phyloP scores from a whole-genome alignment of 2,797 vertebrate genomes.

The Acipenser oxyrinchus region DNA sequence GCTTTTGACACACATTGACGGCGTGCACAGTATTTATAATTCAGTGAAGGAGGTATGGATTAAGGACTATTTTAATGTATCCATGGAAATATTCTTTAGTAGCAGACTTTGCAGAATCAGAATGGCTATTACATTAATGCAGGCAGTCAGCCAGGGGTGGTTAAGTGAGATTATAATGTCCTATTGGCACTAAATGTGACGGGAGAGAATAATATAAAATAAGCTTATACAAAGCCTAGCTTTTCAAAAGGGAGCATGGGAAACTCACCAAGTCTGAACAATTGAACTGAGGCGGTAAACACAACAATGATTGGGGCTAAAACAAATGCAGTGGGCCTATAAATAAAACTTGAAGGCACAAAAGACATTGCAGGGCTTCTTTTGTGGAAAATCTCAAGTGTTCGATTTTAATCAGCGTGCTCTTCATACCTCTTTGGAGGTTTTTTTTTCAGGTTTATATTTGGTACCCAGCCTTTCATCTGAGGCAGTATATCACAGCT shows the following conservation, averaged over 20 bases:
- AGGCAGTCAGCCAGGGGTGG: slow-evolving; percentile 4
- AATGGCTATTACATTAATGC: slow-evolving; percentile 4
- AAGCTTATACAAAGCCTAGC: not conserved
- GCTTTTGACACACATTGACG: not conserved
- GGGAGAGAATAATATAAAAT: not conserved
- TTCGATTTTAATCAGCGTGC: slow-evolving; percentile 23
- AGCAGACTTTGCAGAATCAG: not conserved
- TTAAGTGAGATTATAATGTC: slow-evolving; percentile 5
- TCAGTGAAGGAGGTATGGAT: slow-evolving; percentile 3
- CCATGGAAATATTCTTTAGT: not conserved
- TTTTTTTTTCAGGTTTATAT: slow-evolving; percentile 8
- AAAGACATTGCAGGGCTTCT: slow-evolving; percentile 4
- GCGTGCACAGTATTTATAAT: not conserved
- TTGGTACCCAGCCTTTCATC: slow-evolving; percentile 10
- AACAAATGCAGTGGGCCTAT: not conserved
- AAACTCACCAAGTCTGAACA: not conserved
- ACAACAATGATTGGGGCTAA: slow-evolving; percentile 1
- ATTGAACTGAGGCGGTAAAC: slow-evolving; percentile 11
- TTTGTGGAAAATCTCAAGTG: slow-evolving; percentile 15
- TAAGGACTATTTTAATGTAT: not conserved
- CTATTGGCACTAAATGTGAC: not conserved
- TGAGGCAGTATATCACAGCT: slow-evolving; percentile 7
- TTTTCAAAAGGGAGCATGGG: not conserved
- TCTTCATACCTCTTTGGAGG: not conserved
- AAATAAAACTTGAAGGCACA: slow-evolving; percentile 10